A percentile compares a stretch with the other conserved stretches of the same genome.
These are phyloP conservation scores for Turritopsis rubra DNA, from an alignment of 30 jellyfish, hydroid and myxozoan species.

Conservation along the genomic window DNA sequence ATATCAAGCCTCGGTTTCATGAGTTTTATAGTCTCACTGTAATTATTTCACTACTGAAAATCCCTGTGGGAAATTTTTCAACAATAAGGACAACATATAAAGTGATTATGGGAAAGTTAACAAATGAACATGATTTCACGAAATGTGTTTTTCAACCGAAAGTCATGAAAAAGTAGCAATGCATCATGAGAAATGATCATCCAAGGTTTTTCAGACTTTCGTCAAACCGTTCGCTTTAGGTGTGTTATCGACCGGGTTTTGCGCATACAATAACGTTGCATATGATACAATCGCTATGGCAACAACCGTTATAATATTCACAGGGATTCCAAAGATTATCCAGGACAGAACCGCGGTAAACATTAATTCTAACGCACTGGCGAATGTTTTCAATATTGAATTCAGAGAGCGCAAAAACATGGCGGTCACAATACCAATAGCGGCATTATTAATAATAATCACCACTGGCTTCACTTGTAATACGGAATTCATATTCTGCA, in stretches of 20 bases:
- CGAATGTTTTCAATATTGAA: conserved; percentile 91
- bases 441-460: conserved; percentile 81
- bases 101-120: too few species aligned
- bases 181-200: too few species aligned
- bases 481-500: conserved; percentile 51
- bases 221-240: conserved; percentile 30
- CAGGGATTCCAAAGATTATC: conserved; percentile 80
- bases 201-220: conserved; percentile 3
- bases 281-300: conserved; percentile 80
- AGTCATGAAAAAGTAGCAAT: too few species aligned
- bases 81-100: too few species aligned
- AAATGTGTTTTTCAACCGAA: neutral
- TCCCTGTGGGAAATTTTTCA: too few species aligned
- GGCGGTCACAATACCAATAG: conserved; percentile 96
- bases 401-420: conserved; percentile 77
- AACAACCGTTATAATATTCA: conserved; percentile 60
- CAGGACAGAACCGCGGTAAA: conserved; percentile 90
- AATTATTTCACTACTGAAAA: too few species aligned
- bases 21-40: too few species aligned
- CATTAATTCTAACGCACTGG: conserved; percentile 94
- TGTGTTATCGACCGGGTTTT: conserved; percentile 89
- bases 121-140: neutral
- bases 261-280: conserved; percentile 86
- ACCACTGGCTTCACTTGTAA: conserved; percentile 58
- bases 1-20: too few species aligned